Evolutionary conservation across 2,797 vertebrate genomes (phyloP).

Genomic region (Iguana delicatissima): DNA sequence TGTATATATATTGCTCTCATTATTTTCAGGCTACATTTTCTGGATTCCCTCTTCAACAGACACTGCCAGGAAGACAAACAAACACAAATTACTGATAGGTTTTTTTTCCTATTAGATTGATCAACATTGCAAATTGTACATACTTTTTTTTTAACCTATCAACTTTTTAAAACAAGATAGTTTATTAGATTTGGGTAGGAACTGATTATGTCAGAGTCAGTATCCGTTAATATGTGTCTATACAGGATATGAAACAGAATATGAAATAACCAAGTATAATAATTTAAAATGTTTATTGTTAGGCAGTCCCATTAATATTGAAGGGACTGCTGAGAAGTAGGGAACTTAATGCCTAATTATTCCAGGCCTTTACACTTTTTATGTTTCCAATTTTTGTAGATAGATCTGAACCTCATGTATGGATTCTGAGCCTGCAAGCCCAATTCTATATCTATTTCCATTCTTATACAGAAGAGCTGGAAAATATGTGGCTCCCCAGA

Average conservation of each 20-base stretch:
- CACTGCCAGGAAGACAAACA: not conserved
- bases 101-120: not conserved
- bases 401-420: not conserved
- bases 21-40: not conserved
- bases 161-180: not conserved
- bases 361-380: not conserved
- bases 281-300: not conserved
- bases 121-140: not conserved
- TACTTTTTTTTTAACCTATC: not conserved
- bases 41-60: not conserved
- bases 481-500: no score
- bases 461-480: no score
- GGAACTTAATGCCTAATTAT: not conserved
- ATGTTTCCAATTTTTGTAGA: not conserved
- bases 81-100: not conserved
- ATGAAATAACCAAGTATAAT: conserved; percentile 30
- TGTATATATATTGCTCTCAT: not conserved
- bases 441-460: no score
- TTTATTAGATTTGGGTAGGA: conserved; percentile 35
- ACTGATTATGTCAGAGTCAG: conserved; percentile 33
- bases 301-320: not conserved
- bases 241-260: conserved; percentile 31
- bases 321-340: not conserved
- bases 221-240: conserved; percentile 32
- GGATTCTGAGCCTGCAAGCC: no score